phyloP scores from a whole-genome alignment of 2,113 vertebrate genomes.

The Trichomycterus rosablanca region DNA sequence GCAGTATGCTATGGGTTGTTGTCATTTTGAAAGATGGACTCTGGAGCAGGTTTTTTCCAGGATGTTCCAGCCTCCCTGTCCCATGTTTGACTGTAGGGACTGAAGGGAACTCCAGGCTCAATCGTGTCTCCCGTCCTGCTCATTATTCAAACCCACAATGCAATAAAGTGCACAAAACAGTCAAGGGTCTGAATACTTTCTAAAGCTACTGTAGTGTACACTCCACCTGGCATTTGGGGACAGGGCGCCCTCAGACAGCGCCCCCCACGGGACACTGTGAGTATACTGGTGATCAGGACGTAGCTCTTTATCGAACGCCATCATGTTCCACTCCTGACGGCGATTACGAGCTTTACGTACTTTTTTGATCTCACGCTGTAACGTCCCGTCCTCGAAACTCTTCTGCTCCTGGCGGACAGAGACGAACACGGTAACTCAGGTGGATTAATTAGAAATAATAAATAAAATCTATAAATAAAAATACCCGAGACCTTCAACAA shows the following conservation, averaged over 20 bases:
- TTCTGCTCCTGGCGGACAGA: conserved; percentile 81
- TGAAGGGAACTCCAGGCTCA: too few relatives aligned
- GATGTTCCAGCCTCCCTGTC: too few relatives aligned
- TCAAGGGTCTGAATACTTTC: too few relatives aligned
- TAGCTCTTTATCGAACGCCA: conserved; percentile 94
- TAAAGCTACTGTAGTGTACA: conserved; percentile 47
- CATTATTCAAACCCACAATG: too few relatives aligned
- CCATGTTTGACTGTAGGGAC: too few relatives aligned
- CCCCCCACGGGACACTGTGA: conserved; percentile 77
- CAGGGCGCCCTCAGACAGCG: conserved; percentile 85
- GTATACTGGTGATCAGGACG: conserved; percentile 85
- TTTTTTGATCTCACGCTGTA: conserved; percentile 89
- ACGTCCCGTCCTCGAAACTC: conserved; percentile 78
- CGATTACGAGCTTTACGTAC: conserved; percentile 94
- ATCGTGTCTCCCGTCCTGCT: neutral
- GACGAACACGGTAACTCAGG: neutral
- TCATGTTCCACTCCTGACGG: conserved; percentile 93
- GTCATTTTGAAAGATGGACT: too few relatives aligned
- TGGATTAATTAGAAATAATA: neutral
- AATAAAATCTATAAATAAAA: too few relatives aligned
- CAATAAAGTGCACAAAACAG: too few relatives aligned
- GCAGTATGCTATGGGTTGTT: too few relatives aligned
- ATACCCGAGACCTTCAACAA: too few relatives aligned
- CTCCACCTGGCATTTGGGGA: conserved; percentile 86
- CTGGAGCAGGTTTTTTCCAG: too few relatives aligned